Evolutionary conservation across 1,140 invertebrate genomes (phyloP).

Genomic region (Scaptodrosophila lebanonensis): DNA sequence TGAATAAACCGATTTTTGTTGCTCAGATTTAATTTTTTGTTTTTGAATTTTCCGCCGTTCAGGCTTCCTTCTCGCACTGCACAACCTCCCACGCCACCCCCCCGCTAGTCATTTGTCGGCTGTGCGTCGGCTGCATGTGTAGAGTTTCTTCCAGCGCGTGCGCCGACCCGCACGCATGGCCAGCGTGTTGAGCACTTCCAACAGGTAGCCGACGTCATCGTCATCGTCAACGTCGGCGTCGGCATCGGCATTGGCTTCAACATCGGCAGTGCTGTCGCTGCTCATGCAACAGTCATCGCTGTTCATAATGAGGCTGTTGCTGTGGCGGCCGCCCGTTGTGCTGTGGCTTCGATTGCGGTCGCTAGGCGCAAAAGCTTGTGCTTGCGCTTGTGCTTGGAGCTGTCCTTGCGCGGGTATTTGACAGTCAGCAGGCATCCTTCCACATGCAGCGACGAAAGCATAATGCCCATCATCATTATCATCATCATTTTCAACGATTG

Average conservation of each 20-base stretch:
- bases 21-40: neutral
- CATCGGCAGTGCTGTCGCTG: conserved; percentile 26
- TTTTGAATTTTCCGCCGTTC: too few species aligned
- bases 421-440: too few species aligned
- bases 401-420: too few species aligned
- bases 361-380: too few species aligned
- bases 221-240: conserved; percentile 4
- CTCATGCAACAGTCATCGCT: conserved; percentile 62
- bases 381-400: too few species aligned
- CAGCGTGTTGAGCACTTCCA: conserved; percentile 53
- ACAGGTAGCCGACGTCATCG: conserved; percentile 49
- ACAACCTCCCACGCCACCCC: neutral
- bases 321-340: conserved; percentile 13
- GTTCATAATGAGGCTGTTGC: conserved; percentile 60
- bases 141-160: conserved; percentile 58
- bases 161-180: conserved; percentile 19
- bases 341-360: too few species aligned
- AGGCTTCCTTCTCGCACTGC: neutral
- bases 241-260: too few species aligned
- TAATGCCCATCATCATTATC: too few species aligned
- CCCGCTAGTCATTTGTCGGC: too few species aligned
- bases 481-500: too few species aligned
- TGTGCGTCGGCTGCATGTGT: conserved; percentile 16
- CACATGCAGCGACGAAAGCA: too few species aligned
- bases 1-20: neutral